A percentile compares a stretch with the other conserved stretches of the same genome.
These are phyloP conservation scores for Ibidorhyncha struthersii DNA, from an alignment of 2,113 vertebrate species.

Conservation along the genomic window DNA sequence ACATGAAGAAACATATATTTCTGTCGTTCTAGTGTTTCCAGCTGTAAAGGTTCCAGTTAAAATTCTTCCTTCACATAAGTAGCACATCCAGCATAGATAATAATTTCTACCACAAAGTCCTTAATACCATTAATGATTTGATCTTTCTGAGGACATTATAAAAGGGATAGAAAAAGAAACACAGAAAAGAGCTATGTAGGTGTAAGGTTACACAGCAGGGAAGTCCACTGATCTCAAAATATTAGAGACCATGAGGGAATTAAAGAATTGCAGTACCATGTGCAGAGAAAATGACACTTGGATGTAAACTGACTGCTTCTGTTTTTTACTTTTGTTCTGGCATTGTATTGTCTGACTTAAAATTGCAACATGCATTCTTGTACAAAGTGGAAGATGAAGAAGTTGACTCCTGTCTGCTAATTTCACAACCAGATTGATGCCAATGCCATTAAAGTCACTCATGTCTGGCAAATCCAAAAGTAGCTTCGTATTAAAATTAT, in stretches of 20 bases:
- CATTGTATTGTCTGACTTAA: not conserved
- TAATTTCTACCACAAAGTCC: slow-evolving; percentile 39
- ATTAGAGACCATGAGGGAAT: slow-evolving; percentile 25
- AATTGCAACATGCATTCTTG: not conserved
- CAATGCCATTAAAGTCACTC: not conserved
- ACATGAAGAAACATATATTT: slow-evolving; percentile 24
- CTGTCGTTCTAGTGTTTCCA: slow-evolving; percentile 16
- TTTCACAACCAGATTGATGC: not conserved
- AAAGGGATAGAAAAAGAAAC: slow-evolving; percentile 20
- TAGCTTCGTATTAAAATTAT: not conserved
- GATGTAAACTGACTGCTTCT: slow-evolving; percentile 37
- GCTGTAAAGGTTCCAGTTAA: slow-evolving; percentile 67
- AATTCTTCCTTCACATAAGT: slow-evolving; percentile 44
- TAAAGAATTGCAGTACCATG: slow-evolving; percentile 31
- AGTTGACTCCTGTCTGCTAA: not conserved
- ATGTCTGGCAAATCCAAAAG: not conserved
- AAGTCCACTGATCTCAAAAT: slow-evolving; percentile 61
- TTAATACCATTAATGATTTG: slow-evolving; percentile 70
- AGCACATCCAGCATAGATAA: slow-evolving; percentile 47
- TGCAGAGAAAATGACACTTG: slow-evolving; percentile 38
- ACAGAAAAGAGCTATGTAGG: slow-evolving; percentile 21
- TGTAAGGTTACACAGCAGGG: slow-evolving; percentile 66
- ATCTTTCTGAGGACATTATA: slow-evolving; percentile 58
- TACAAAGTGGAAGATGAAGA: not conserved
- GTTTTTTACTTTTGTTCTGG: not conserved